phyloP scores from a whole-genome alignment of 2,888 invertebrate genomes.

The Bruchidius siliquastri region DNA sequence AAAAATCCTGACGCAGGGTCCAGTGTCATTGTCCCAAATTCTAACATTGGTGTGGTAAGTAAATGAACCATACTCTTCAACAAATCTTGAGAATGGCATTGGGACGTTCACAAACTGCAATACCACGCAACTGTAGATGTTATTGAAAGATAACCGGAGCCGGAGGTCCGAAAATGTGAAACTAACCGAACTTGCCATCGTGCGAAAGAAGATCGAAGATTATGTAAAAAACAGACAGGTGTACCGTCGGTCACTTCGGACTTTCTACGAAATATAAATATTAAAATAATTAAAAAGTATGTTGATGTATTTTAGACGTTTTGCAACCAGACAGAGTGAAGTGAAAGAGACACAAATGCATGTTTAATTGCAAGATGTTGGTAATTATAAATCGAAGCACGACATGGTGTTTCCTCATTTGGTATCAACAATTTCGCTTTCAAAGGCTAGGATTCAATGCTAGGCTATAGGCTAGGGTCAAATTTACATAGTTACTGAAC shows the following conservation, averaged over 20 bases:
- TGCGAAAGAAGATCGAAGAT: not conserved
- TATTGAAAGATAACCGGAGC: not conserved
- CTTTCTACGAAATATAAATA: not conserved
- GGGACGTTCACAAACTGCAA: not conserved
- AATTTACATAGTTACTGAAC: too few relatives aligned
- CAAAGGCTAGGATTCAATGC: too few relatives aligned
- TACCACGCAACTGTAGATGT: not conserved
- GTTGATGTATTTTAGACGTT: not conserved
- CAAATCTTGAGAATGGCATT: not conserved
- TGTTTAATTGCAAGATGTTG: not conserved
- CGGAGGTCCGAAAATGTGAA: not conserved
- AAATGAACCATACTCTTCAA: not conserved
- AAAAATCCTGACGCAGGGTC: too few relatives aligned
- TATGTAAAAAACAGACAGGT: not conserved
- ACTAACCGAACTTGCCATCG: not conserved
- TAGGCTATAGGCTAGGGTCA: too few relatives aligned
- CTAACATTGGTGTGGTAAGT: too few relatives aligned
- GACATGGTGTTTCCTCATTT: too few relatives aligned
- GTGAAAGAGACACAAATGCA: not conserved
- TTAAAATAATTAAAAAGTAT: not conserved
- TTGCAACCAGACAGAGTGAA: not conserved
- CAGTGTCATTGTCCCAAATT: too few relatives aligned
- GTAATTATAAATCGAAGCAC: not conserved
- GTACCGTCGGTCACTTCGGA: not conserved
- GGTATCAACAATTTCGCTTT: too few relatives aligned